These are phyloP conservation scores for Gila orcuttii DNA, from an alignment of 2,113 vertebrate species.

Conservation along the genomic window DNA sequence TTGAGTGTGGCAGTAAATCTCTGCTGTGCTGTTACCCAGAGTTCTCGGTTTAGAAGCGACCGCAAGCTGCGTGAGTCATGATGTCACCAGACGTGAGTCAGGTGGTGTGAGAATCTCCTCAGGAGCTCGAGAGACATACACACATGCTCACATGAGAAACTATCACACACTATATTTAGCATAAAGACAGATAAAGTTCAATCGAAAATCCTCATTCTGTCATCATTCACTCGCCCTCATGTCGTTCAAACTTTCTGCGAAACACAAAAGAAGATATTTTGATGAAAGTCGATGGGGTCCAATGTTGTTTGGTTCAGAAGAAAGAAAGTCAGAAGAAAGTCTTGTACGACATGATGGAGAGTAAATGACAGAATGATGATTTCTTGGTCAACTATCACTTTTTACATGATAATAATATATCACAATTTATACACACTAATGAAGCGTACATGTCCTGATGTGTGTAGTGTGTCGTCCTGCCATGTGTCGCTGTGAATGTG, in stretches of 20 bases:
- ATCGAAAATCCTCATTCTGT: background rate
- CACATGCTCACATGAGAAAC: background rate
- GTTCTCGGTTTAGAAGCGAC: conserved; percentile 63
- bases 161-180: background rate
- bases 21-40: conserved; percentile 63
- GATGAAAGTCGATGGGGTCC: no score
- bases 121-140: background rate
- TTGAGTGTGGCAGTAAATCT: conserved; percentile 79
- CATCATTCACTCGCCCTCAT: background rate
- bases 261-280: background rate
- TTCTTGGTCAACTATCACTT: background rate
- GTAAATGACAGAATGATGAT: background rate
- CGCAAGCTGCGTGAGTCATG: conserved; percentile 60
- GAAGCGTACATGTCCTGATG: background rate
- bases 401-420: no score
- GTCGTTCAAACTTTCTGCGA: background rate
- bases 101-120: conserved; percentile 68
- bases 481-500: background rate
- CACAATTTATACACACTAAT: background rate
- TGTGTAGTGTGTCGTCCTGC: background rate
- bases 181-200: background rate
- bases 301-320: background rate
- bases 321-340: background rate
- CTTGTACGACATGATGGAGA: background rate
- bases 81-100: conserved; percentile 68